Evolutionary conservation across 1,140 invertebrate species (phyloP), one percentile per base, ranked within the genome.

Genomic region (Pararge aegeria): DNA sequence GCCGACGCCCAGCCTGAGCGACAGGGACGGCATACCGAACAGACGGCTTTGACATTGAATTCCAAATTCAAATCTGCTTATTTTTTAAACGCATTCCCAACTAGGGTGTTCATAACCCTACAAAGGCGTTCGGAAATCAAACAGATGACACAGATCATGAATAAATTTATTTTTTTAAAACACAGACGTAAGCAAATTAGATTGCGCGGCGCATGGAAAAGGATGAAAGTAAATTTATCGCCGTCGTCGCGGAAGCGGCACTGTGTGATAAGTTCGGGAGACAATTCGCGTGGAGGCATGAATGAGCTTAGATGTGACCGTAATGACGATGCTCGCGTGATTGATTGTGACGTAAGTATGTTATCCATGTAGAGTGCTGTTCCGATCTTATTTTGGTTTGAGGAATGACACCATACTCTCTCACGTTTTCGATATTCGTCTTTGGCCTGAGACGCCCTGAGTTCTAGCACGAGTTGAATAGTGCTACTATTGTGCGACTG

Each of bases 161-260:
- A 49, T 49, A 7, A 6, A 50, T 55, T 48, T 37, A 27, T 51
- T 40, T 53, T 44, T 52, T 49, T 30, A 62, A 61, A 49, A 57
- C 55, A 55, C 65, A 30, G 51, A 55, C 29, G 48, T 73, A 78
- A 15, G 74, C 56, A 78, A 80, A 81, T 78, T 52, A 74, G 71
- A 59, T 37, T 68, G 68, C 62, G 62, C 60, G 34, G 55, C 48
- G 68, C 60, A 62, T 52, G 65, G 83, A 89, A 79, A 87, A 85
- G 86, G 86, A 89, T 86, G 75, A 76, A 79, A 79, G 68, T 76
- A 89, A 89, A 87, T 87, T 86, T 84, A 83, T 86, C 86, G 72
- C 75, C 63, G 78, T 87, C 80, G 80, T 62, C 68, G 70, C 68
- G 73, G 73, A 77, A 73, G 68, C 59, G 74, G 62, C 56, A 46